Percentiles rank a stretch among this genome's conserved stretches.
Conservation (phyloP, 2,888 invertebrate genomes). For the Hyles lineata region DNA sequence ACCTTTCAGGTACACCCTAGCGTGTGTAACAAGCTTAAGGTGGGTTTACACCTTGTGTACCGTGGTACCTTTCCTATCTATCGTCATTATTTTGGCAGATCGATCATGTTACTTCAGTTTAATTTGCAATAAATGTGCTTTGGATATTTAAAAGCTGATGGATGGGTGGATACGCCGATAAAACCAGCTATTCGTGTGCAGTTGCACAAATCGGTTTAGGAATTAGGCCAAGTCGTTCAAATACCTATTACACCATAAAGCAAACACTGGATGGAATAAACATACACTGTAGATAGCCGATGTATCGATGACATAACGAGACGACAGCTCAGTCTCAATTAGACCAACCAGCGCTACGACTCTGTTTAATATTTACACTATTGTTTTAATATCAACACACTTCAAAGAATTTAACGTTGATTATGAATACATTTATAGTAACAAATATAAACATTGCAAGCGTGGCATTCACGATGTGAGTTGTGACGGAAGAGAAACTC, state of each 20-base stretch:
- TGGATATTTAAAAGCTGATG: neutral
- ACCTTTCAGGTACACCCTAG: too few species aligned
- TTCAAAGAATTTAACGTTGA: constrained; percentile 25
- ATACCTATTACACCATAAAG: constrained; percentile 11
- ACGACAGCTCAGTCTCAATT: neutral
- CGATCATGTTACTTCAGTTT: neutral
- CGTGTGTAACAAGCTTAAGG: too few species aligned
- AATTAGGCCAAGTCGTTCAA: constrained; percentile 18
- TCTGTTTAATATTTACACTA: constrained; percentile 18
- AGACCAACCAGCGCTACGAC: neutral
- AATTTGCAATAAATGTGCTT: neutral
- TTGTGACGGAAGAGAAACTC: neutral
- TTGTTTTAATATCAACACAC: constrained; percentile 36
- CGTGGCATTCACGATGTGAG: neutral
- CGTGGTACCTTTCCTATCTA: too few species aligned
- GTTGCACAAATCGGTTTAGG: constrained; percentile 12
- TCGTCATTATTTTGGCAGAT: neutral
- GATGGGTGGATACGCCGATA: neutral
- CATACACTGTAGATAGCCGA: constrained; percentile 27
- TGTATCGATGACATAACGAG: constrained; percentile 17
- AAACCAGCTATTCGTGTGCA: neutral
- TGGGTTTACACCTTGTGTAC: too few species aligned
- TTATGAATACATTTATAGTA: constrained; percentile 29
- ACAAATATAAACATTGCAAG: constrained; percentile 3
- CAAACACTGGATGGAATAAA: constrained; percentile 14